Conservation (phyloP, 92 coral and sea anemone species). For the Epizoanthus stellaris region DNA sequence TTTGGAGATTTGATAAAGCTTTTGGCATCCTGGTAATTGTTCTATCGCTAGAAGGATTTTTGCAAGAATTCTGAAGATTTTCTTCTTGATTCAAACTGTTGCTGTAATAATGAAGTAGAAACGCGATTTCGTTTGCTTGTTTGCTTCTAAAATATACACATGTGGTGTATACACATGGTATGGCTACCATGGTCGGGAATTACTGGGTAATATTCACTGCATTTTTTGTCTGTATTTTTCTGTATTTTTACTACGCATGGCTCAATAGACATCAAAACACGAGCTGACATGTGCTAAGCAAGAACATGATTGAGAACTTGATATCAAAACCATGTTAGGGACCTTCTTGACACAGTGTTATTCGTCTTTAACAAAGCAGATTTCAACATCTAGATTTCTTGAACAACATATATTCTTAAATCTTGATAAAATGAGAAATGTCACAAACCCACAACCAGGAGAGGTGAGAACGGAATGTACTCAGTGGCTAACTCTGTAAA, state of each 20-base stretch:
- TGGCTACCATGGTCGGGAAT: constrained; percentile 48
- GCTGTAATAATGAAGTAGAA: background rate
- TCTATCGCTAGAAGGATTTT: background rate
- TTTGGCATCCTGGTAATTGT: background rate
- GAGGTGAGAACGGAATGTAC: background rate
- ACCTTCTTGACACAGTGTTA: background rate
- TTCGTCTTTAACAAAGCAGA: too few relatives aligned
- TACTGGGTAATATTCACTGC: constrained; percentile 63
- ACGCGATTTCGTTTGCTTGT: constrained; percentile 14
- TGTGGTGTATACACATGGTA: too few relatives aligned
- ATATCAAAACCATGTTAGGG: background rate
- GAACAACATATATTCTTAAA: background rate
- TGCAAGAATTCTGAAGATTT: constrained; percentile 2
- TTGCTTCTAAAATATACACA: constrained; percentile 34
- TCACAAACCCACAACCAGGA: background rate
- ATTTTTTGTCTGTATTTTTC: constrained; percentile 85
- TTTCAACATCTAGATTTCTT: background rate
- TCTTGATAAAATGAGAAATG: background rate
- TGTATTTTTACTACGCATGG: constrained; percentile 96
- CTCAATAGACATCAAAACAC: constrained; percentile 53
- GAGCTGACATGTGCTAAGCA: constrained; percentile 41
- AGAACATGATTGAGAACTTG: background rate
- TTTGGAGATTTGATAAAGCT: constrained; percentile 3
- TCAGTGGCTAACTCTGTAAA: constrained; percentile 7
- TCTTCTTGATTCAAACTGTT: background rate